A percentile compares a stretch with the other conserved stretches of the same genome.
phyloP scores from a whole-genome alignment of 1,140 invertebrate genomes.

The Propsilocerus akamusi region DNA sequence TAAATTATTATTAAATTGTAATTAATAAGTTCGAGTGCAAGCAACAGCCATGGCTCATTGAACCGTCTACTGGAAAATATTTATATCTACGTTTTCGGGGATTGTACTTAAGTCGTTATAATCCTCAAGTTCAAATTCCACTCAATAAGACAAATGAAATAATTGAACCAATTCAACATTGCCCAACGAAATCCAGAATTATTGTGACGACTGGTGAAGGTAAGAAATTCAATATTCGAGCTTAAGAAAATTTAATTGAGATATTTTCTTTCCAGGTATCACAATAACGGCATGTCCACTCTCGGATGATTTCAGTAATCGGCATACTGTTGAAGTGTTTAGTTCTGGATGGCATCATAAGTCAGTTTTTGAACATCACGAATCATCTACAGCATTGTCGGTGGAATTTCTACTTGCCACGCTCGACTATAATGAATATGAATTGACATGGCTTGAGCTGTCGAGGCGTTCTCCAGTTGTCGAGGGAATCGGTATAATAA shows the following conservation, averaged over 20 bases:
- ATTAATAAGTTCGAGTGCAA: conserved; percentile 65
- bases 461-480: conserved; percentile 33
- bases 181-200: conserved; percentile 20
- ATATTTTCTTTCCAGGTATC: conserved; percentile 11
- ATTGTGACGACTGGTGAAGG: conserved; percentile 23
- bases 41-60: conserved; percentile 57
- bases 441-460: conserved; percentile 67
- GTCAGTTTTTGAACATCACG: conserved; percentile 17
- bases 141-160: conserved; percentile 14
- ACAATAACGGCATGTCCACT: conserved; percentile 22
- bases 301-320: conserved; percentile 17
- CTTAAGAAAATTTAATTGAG: background rate
- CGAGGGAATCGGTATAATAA: conserved; percentile 16
- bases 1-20: conserved; percentile 9
- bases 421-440: conserved; percentile 49
- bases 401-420: conserved; percentile 48
- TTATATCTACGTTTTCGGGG: conserved; percentile 21
- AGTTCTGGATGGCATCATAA: conserved; percentile 58
- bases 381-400: conserved; percentile 42
- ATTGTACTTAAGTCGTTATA: conserved; percentile 21
- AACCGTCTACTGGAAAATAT: conserved; percentile 39
- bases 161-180: conserved; percentile 13
- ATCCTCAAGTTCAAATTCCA: conserved; percentile 14
- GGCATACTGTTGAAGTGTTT: conserved; percentile 44
- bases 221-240: conserved; percentile 8